A percentile compares a stretch with the other conserved stretches of the same genome.
These are phyloP conservation scores for Drosophila mimetica DNA, from an alignment of 2,888 invertebrate species.

Conservation along the genomic window DNA sequence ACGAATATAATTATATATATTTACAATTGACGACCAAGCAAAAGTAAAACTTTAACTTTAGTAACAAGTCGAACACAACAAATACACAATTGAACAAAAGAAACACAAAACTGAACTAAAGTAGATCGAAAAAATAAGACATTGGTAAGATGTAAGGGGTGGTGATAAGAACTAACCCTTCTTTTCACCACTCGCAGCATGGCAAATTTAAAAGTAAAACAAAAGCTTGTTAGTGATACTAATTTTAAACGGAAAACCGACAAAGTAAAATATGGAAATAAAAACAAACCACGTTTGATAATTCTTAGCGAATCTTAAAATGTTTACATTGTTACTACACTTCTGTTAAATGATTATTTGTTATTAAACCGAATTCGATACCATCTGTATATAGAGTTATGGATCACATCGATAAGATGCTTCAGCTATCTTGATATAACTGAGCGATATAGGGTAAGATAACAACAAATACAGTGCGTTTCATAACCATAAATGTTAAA, in stretches of 20 bases:
- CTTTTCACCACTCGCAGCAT: conserved; percentile 21
- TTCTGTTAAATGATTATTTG: conserved; percentile 21
- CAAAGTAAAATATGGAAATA: conserved; percentile 5
- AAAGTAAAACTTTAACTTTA: conserved; percentile 75
- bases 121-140: conserved; percentile 29
- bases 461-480: conserved; percentile 16
- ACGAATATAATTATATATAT: conserved; percentile 50
- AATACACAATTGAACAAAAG: conserved; percentile 28
- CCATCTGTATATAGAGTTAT: conserved; percentile 40
- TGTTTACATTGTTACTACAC: conserved; percentile 44
- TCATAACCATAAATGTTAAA: not conserved
- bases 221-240: conserved; percentile 84
- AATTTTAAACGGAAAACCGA: conserved; percentile 77
- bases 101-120: conserved; percentile 52
- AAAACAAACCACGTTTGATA: conserved; percentile 22
- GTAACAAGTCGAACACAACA: conserved; percentile 50
- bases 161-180: conserved; percentile 9
- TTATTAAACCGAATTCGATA: conserved; percentile 16
- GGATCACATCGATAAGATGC: conserved; percentile 17
- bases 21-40: conserved; percentile 74
- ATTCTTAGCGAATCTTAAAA: conserved; percentile 28
- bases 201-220: conserved; percentile 40
- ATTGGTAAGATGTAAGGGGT: conserved; percentile 18
- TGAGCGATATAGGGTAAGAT: conserved; percentile 15
- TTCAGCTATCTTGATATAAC: conserved; percentile 35